These are phyloP conservation scores for Drosophila cardini DNA, from an alignment of 1,140 invertebrate species.

Conservation along the genomic window DNA sequence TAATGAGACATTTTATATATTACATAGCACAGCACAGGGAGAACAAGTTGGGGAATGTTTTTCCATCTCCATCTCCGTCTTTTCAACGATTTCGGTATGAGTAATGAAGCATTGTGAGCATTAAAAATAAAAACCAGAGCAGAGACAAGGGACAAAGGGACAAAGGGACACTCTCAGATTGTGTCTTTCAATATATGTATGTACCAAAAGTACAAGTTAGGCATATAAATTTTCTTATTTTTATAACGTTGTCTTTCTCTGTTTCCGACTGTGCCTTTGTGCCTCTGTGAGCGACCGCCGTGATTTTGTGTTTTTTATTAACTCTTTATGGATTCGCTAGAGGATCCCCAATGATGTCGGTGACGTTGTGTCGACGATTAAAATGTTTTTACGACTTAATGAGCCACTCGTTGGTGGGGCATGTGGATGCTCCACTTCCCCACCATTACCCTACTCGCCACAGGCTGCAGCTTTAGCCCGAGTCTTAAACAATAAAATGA, in stretches of 20 bases:
- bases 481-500: constrained; percentile 69
- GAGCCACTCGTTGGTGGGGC: constrained; percentile 70
- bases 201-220: constrained; percentile 54
- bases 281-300: constrained; percentile 45
- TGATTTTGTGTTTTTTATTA: constrained; percentile 81
- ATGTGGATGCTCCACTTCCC: constrained; percentile 70
- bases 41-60: constrained; percentile 31
- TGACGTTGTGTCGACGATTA: constrained; percentile 66
- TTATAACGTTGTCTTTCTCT: constrained; percentile 54
- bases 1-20: constrained; percentile 75
- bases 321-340: constrained; percentile 81
- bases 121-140: constrained; percentile 66
- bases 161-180: constrained; percentile 22
- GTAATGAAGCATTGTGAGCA: constrained; percentile 61
- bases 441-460: constrained; percentile 38
- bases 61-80: constrained; percentile 17
- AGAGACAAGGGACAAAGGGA: not conserved
- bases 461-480: constrained; percentile 36
- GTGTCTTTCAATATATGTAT: constrained; percentile 46
- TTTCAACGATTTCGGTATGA: constrained; percentile 23
- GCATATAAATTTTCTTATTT: constrained; percentile 78
- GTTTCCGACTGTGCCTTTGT: constrained; percentile 40
- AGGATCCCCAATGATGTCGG: constrained; percentile 42
- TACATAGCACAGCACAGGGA: constrained; percentile 20
- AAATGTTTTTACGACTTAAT: constrained; percentile 81